Evolutionary conservation across 2,888 invertebrate genomes (phyloP), one percentile per base, ranked within the genome.

Genomic region (Synergus laeviventris): DNA sequence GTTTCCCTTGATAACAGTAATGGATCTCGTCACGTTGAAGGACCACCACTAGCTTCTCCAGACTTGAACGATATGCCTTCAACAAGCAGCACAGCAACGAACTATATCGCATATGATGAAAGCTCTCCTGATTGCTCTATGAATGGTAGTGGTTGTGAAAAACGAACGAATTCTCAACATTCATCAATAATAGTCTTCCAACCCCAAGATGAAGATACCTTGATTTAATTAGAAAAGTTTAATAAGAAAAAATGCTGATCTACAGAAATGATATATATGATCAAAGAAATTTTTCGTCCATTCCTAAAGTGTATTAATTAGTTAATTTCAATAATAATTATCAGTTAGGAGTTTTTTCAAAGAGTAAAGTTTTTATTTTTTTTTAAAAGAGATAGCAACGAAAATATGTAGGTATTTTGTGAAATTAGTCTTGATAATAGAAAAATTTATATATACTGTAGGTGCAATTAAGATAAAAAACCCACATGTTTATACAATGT

Each of bases 121-220:
- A 93, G 92, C 76, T 93, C 93, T 0, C 92, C 93, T 0, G 93
- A 93, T 86, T 92, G 93, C 86, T 95, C 95, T 80, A 91, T 95
- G 84, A 95, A 94, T 87, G 94, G 94, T 82, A 94, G 94, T 80
- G 92, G 91, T 16, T 91, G 89, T 14, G 93, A 92, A 61, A 89
- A 88, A 78, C 87, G 93, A 87, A 94, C 96, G 36, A 93, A 95
- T 73, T 96, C 96, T 62, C 96, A 96, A 83, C 95, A 96, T 83
- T 96, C 96, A 0, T 91, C 96, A 2, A 87, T 96, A 61, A 94
- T 96, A 92, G 94, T 94, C 74, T 95, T 95, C 85, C 96, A 96
- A 78, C 92, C 95, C n/a, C 94, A 96, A 86, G 97, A 97, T 88
- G 97, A 97, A 91, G 97, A 97, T 86, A 97, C 97, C 16, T 92